These are phyloP conservation scores for Clusia tigrina DNA, from an alignment of 2,888 invertebrate species.

Conservation along the genomic window DNA sequence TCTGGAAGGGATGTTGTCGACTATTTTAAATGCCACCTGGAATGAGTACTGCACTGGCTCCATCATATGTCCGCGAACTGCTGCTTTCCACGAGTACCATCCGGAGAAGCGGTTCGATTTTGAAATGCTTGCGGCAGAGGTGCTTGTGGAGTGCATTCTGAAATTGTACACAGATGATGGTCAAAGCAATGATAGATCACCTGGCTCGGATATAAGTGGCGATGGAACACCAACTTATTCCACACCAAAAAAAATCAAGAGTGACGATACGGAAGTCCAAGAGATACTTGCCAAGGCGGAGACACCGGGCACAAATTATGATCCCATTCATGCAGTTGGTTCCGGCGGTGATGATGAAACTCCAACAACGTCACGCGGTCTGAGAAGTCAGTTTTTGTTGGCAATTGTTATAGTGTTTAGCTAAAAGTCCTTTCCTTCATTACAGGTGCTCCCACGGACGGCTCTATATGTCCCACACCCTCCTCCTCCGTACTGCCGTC, in stretches of 20 bases:
- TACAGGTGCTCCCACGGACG: background rate
- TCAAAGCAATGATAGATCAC: conserved; percentile 12
- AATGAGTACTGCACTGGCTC: conserved; percentile 69
- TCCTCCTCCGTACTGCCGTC: conserved; percentile 37
- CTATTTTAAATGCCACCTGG: conserved; percentile 79
- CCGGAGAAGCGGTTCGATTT: conserved; percentile 61
- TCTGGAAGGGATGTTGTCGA: conserved; percentile 70
- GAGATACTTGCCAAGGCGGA: conserved; percentile 58
- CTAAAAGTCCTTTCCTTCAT: background rate
- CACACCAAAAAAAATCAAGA: conserved; percentile 65
- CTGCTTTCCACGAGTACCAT: conserved; percentile 68
- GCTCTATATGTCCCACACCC: conserved; percentile 43
- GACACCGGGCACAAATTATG: conserved; percentile 43
- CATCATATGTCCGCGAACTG: conserved; percentile 69
- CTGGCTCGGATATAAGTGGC: conserved; percentile 22
- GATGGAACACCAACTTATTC: conserved; percentile 44
- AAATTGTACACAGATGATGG: conserved; percentile 63
- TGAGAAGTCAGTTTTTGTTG: conserved; percentile 1
- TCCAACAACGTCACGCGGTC: conserved; percentile 41
- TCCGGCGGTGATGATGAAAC: conserved; percentile 34
- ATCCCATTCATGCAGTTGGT: background rate
- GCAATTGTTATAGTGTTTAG: background rate
- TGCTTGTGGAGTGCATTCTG: conserved; percentile 64
- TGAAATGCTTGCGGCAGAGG: conserved; percentile 70
- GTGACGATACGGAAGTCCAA: conserved; percentile 64